phyloP scores from a whole-genome alignment of 2,797 vertebrate species.

The Notamacropus eugenii region DNA sequence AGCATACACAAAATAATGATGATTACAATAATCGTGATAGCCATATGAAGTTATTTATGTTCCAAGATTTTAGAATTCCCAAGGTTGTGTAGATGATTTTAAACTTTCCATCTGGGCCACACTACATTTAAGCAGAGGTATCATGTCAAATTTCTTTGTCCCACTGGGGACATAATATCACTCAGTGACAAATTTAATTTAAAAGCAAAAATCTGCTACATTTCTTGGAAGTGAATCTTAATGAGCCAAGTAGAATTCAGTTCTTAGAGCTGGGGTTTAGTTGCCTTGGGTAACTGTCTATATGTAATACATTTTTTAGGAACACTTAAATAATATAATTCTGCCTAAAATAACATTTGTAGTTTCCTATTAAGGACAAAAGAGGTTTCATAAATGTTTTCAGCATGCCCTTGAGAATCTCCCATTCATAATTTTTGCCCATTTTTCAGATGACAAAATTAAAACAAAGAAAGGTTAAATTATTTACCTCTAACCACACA shows the following conservation, averaged over 20 bases:
- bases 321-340: constrained; percentile 11
- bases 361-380: background rate
- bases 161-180: background rate
- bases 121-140: background rate
- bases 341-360: constrained; percentile 20
- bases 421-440: background rate
- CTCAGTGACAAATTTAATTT: constrained; percentile 3
- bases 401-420: background rate
- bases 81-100: background rate
- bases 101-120: background rate
- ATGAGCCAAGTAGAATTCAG: background rate
- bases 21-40: background rate
- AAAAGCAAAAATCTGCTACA: constrained; percentile 19
- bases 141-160: background rate
- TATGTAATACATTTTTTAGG: background rate
- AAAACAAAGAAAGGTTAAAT: constrained; percentile 30
- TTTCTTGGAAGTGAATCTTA: constrained; percentile 33
- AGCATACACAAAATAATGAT: background rate
- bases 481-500: constrained; percentile 14
- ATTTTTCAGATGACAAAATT: constrained; percentile 40
- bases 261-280: background rate
- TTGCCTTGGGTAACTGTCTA: background rate
- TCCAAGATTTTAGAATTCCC: background rate
- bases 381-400: background rate
- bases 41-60: background rate